phyloP scores from a whole-genome alignment of 1,140 invertebrate species.

The Steinernema feltiae region DNA sequence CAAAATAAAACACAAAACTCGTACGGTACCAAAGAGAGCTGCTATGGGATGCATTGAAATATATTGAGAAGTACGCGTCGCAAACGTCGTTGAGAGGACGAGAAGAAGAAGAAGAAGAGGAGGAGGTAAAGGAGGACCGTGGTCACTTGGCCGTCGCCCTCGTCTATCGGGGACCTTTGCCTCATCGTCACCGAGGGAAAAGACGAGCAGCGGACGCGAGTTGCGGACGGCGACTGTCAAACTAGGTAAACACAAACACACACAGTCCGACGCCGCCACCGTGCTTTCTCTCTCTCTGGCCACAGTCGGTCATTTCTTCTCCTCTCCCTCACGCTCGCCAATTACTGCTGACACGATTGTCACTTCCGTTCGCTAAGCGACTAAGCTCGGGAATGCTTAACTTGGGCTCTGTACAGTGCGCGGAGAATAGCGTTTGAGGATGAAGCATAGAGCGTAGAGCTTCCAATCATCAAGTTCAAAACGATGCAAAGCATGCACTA shows the following conservation, averaged over 20 bases:
- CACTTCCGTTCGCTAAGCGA: neutral
- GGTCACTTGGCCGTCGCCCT: neutral
- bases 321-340: neutral
- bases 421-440: too few species aligned
- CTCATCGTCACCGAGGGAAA: neutral
- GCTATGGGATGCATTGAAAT: too few species aligned
- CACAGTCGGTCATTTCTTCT: slow-evolving; percentile 7
- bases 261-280: too few species aligned
- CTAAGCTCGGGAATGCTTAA: neutral
- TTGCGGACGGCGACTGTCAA: slow-evolving; percentile 14
- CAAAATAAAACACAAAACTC: too few species aligned
- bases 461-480: too few species aligned
- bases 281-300: neutral
- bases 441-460: too few species aligned
- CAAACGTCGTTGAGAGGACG: too few species aligned
- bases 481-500: too few species aligned
- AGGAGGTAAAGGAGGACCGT: neutral
- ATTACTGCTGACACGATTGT: neutral
- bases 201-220: neutral
- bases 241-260: slow-evolving; percentile 14
- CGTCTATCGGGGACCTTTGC: neutral
- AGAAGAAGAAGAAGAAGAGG: too few species aligned
- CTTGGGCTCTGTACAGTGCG: neutral
- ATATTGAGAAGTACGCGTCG: too few species aligned
- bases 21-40: too few species aligned